These are phyloP conservation scores for Apotomis capreana DNA, from an alignment of 2,888 invertebrate genomes.

Conservation along the genomic window DNA sequence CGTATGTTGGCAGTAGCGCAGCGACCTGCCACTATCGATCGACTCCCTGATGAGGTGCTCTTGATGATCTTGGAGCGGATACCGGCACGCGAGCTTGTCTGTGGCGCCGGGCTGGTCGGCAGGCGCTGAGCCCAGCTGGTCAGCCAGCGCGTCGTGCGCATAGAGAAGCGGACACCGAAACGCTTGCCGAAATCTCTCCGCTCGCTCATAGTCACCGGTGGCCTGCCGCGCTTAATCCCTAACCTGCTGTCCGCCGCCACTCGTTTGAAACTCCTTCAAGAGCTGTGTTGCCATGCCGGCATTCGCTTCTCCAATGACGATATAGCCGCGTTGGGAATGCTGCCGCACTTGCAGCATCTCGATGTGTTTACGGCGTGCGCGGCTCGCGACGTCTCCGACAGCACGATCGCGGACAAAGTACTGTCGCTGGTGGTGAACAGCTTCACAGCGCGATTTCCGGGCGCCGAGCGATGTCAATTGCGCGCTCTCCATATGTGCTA, in stretches of 20 bases:
- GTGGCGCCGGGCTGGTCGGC: conserved; percentile 46
- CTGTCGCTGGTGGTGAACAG: conserved; percentile 52
- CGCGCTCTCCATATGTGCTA: conserved; percentile 53
- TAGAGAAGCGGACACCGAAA: conserved; percentile 21
- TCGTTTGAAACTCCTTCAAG: conserved; percentile 42
- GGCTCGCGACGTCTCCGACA: conserved; percentile 24
- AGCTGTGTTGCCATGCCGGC: conserved; percentile 17
- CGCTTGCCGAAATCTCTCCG: not conserved
- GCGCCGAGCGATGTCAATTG: conserved; percentile 38
- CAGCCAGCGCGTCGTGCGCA: conserved; percentile 40
- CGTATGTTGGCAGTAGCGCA: not conserved
- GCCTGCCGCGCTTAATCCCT: conserved; percentile 9
- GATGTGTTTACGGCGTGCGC: conserved; percentile 48
- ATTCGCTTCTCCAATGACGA: conserved; percentile 30
- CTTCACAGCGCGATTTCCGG: conserved; percentile 42
- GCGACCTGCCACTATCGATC: conserved; percentile 5
- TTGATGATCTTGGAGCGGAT: conserved; percentile 50
- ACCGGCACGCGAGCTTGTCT: conserved; percentile 44
- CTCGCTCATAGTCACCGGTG: conserved; percentile 6
- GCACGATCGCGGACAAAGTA: conserved; percentile 42
- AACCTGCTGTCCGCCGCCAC: not conserved
- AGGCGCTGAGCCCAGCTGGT: conserved; percentile 48
- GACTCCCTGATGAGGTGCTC: conserved; percentile 51
- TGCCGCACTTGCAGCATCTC: conserved; percentile 48
- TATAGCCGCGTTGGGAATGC: conserved; percentile 41